Evolutionary conservation across 1,140 invertebrate species (phyloP), one percentile per base, ranked within the genome.

Genomic region (Chironomus striatipennis): DNA sequence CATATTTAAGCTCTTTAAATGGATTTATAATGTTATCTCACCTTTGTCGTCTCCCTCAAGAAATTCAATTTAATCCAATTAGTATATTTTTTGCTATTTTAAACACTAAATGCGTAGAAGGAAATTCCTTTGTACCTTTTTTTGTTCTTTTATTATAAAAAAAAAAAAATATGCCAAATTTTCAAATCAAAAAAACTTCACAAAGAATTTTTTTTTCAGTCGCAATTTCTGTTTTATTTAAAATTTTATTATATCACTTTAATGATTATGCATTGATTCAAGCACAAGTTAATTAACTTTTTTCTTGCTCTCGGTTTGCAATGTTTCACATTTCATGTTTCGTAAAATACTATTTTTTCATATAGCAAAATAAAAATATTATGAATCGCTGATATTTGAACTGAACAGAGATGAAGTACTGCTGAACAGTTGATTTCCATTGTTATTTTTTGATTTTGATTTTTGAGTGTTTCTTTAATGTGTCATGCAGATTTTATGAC

Each of bases 261-360:
- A 57, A 57, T 57, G 47, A 57, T 57, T 57, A 57, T 57, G 47
- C 47, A 57, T 57, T 57, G 47, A n/a, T 57, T n/a, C 12, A 57
- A 57, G 12, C 47, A 57, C 47, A 57, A 57, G n/a, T 57, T 57
- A 57, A n/a, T 57, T 10, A 57, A 57, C n/a, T 12, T 12, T n/a
- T 57, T n/a, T 57, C 47, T 57, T 15, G 47, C 47, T 57, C n/a
- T 57, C n/a, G 9, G 9, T 57, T 57, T 57, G 43, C 47, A 57
- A n/a, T 57, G 47, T 57, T 57, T 57, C 12, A 57, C 47, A n/a
- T 5, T 10, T 57, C 12, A 34, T 34, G 47, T 15, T 57, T 57
- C 47, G 24, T 57, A 57, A 34, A 34, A 34, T 57, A 57, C n/a
- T 57, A 57, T 57, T 57, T n/a, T 15, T 57, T 12, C 4, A 57